Conservation (phyloP, 2,888 invertebrate species). For the Plusia festucae region DNA sequence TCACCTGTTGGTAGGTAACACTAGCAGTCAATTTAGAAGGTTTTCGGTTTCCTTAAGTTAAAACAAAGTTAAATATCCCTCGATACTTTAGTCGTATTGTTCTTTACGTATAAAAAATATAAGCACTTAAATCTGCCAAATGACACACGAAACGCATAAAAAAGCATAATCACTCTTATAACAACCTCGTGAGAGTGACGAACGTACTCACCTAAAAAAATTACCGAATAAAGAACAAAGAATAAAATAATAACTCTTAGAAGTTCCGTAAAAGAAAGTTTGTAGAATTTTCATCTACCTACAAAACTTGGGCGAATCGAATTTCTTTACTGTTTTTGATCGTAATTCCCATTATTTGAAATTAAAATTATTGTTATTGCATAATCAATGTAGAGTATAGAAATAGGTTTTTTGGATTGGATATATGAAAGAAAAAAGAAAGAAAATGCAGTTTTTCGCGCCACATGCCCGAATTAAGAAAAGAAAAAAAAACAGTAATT, state of each 20-base stretch:
- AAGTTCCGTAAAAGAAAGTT: slow-evolving; percentile 59
- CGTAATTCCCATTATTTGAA: slow-evolving; percentile 56
- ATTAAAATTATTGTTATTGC: slow-evolving; percentile 51
- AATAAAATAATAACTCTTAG: slow-evolving; percentile 58
- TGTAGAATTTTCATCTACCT: slow-evolving; percentile 56
- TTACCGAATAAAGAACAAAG: slow-evolving; percentile 56
- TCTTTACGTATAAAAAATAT: background rate
- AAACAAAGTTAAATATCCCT: too few species aligned
- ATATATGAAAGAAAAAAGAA: too few species aligned
- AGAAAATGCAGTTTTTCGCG: too few species aligned
- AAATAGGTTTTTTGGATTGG: too few species aligned
- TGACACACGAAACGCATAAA: slow-evolving; percentile 43
- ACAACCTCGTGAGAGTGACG: slow-evolving; percentile 44
- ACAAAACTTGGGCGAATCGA: slow-evolving; percentile 55
- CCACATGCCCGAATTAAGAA: too few species aligned
- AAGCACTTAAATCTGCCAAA: slow-evolving; percentile 28
- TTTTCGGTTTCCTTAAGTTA: too few species aligned
- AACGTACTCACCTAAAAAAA: slow-evolving; percentile 49
- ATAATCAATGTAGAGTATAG: slow-evolving; percentile 29
- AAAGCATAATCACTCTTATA: slow-evolving; percentile 45
- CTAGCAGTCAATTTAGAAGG: too few species aligned
- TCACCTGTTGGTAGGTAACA: too few species aligned
- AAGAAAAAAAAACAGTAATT: too few species aligned
- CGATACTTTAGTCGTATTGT: too few species aligned
- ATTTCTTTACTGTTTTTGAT: slow-evolving; percentile 57